Base-by-base conservation (phyloP, 30 jellyfish, hydroid and myxozoan species). In the Turritopsis rubra region DNA sequence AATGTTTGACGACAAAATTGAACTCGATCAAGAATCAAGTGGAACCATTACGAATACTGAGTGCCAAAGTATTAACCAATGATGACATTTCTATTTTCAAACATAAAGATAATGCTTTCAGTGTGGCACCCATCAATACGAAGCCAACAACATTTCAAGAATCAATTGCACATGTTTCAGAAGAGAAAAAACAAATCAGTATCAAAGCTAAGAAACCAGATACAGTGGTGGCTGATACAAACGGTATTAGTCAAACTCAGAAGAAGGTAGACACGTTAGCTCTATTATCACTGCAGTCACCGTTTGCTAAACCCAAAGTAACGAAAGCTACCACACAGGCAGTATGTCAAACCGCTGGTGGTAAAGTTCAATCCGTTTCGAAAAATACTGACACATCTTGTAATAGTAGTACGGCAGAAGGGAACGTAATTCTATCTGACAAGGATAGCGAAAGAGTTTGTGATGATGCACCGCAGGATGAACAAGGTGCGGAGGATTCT, bases 191-290 rank as follows among this genome's bases (percentile, higher is more conserved):
- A 3, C 60, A 3, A 3, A 41, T 3, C 60, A 41, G 60, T 41
- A 13, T 41, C 60, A 41, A 13, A 41, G 13, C 60, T 41, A 41
- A 5, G 5, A 13, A 41, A 41, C 5, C 13, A 5, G 13, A 3
- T 13, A 13, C 60, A 41, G 60, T 41, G 60, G 83, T 68, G 31
- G 9, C 77, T 21, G 21, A 52, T 17, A 26, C 80, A 27, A 73
- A 52, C 27, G 73, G 30, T 27, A 66, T 22, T 18, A 21, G 22
- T 60, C 22, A 21, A 18, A 60, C 21, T 18, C 73, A 21, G 77
- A 77, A n/a, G n/a, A 77, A 77, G 53, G 72, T 77, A 16, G 85
- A 77, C 71, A 77, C 85, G 28, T 29, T 29, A 60, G 71, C 85
- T 1, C 53, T 77, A 77, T 27, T 77, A 8, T 53, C 85, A 17